Percentiles rank a stretch among this genome's conserved stretches.
Conservation (phyloP, 2,797 vertebrate genomes). For the Hydrophis major region DNA sequence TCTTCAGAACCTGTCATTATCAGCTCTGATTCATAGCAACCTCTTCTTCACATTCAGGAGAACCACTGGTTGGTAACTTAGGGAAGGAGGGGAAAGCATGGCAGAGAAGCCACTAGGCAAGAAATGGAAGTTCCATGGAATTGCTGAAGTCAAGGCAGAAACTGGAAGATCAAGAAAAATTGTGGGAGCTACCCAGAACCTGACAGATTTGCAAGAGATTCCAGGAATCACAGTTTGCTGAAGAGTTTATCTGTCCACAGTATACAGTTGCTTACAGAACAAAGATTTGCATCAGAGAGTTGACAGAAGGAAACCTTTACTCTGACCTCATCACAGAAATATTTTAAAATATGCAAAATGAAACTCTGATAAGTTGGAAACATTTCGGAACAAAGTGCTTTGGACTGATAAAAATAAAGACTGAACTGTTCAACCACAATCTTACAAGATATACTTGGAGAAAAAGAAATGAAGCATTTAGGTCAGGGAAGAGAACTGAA, state of each 20-base stretch:
- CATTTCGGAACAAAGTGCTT: neutral
- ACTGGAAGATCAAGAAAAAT: neutral
- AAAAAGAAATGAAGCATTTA: neutral
- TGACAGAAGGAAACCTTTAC: neutral
- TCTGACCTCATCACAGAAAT: neutral
- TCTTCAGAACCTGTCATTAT: neutral
- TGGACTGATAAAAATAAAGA: neutral
- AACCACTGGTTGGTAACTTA: neutral
- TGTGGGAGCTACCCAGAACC: neutral
- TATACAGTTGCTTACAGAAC: neutral
- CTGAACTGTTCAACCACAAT: neutral
- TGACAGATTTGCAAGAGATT: neutral
- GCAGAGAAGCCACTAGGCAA: neutral
- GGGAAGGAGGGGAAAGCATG: neutral
- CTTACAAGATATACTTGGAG: neutral
- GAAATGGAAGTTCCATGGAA: neutral
- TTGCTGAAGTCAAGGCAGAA: neutral
- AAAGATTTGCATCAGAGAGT: neutral
- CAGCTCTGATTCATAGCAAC: neutral
- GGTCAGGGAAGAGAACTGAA: neutral
- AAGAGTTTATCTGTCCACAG: neutral
- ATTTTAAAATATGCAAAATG: neutral
- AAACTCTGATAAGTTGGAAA: neutral
- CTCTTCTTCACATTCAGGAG: neutral
- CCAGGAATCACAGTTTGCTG: neutral